Conservation (phyloP, 2,113 vertebrate genomes). For the Equus quagga region DNA sequence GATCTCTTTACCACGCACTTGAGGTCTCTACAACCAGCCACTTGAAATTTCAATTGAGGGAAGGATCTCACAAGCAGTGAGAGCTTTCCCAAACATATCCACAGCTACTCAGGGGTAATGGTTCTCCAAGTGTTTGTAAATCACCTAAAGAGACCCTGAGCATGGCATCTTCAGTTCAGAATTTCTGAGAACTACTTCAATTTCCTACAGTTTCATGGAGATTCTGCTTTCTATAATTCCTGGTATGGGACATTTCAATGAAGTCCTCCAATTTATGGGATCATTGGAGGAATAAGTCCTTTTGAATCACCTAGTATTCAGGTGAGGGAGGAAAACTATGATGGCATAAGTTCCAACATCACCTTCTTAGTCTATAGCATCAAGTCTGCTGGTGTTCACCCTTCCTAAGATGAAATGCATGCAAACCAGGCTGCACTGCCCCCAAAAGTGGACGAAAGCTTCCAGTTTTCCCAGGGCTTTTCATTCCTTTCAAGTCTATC, state of each 20-base stretch:
- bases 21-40: neutral
- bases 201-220: neutral
- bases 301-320: neutral
- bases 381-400: no score
- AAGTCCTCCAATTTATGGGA: neutral
- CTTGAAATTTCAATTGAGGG: neutral
- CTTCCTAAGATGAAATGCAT: neutral
- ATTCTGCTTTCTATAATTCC: neutral
- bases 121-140: neutral
- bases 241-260: neutral
- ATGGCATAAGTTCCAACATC: neutral
- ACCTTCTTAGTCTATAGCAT: neutral
- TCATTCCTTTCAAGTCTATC: neutral
- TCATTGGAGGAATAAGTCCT: neutral
- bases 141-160: neutral
- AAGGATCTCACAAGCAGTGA: neutral
- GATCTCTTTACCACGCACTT: neutral
- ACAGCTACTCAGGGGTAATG: neutral
- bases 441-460: neutral
- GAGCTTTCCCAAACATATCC: neutral
- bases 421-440: neutral
- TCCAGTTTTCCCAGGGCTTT: neutral
- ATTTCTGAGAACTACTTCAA: neutral
- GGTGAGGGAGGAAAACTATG: neutral
- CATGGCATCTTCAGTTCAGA: neutral